Base-by-base conservation (phyloP, 2,113 vertebrate species). In the Aptenodytes forsteri region DNA sequence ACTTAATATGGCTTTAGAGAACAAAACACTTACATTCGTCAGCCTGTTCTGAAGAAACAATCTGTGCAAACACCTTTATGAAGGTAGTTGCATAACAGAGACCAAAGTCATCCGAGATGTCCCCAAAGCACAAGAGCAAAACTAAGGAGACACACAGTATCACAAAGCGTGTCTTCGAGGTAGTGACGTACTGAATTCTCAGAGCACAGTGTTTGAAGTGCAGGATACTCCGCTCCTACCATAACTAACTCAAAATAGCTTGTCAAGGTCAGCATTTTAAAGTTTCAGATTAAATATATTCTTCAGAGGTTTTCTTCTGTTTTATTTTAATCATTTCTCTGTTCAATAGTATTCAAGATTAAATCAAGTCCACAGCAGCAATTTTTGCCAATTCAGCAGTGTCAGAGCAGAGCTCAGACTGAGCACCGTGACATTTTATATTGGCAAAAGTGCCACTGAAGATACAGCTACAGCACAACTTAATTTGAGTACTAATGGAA, bases 101-200 rank as follows among this genome's bases (percentile, higher is more conserved):
- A 29, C 15, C 70, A 79, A 75, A 78, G 84, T 36, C 52, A 66
- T 1, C 5, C 0, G 23, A 65, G 46, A 36, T 6, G 19, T 3
- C 66, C 85, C 79, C 58, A 26, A 36, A 61, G 54, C 30, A 87
- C 13, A 40, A 7, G 1, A 54, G 34, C 16, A 30, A 50, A 52
- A 44, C 1, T 1, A 42, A 61, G 62, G 77, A 67, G 32, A 50
- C 6, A 1, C 1, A 1, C 36, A 13, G 34, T 10, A 55, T 21
- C 52, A 40, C 21, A 44, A 30, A 67, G 40, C 3, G 0, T 5
- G 36, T 50, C 69, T 87, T 19, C 62, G 61, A 58, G 61, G n/a
- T 8, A 49, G 27, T 1, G 10, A 66, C 0, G 0, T 3, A 38
- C 3, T 0, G 27, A 78, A 66, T 46, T 40, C 62, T 76, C 76